These are phyloP conservation scores for Laterallus jamaicensis DNA, from an alignment of 2,113 vertebrate species.

Conservation along the genomic window DNA sequence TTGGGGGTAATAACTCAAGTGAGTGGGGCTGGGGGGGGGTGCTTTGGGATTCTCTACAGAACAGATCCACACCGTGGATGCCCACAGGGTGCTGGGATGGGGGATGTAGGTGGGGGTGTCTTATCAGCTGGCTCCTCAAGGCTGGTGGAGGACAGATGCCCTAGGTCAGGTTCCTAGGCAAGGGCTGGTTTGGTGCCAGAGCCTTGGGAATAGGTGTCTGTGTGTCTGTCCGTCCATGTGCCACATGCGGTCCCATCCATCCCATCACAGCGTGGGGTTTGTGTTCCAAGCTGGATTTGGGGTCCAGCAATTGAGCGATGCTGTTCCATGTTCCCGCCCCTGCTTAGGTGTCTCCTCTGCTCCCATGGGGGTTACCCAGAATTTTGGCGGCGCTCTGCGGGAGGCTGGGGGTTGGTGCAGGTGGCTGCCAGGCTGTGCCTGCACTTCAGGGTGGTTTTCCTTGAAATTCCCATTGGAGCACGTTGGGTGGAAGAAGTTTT, in stretches of 20 bases:
- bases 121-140: neutral
- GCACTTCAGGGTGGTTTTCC: fast-evolving
- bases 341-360: neutral
- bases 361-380: fast-evolving
- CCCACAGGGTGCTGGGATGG: fast-evolving
- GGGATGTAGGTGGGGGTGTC: neutral
- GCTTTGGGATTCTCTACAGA: fast-evolving
- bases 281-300: neutral
- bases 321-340: neutral
- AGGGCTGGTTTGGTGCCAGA: neutral
- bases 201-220: fast-evolving
- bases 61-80: fast-evolving
- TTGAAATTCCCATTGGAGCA: fast-evolving
- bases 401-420: fast-evolving
- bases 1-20: neutral
- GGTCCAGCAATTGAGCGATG: neutral
- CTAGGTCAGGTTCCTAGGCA: no score
- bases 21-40: neutral
- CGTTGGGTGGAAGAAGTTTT: neutral
- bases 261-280: fast-evolving
- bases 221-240: no score
- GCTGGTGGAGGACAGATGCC: neutral
- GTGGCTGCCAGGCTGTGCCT: no score
- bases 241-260: neutral
- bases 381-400: neutral